phyloP scores from a whole-genome alignment of 2,797 vertebrate genomes.

The Muscicapa striata region DNA sequence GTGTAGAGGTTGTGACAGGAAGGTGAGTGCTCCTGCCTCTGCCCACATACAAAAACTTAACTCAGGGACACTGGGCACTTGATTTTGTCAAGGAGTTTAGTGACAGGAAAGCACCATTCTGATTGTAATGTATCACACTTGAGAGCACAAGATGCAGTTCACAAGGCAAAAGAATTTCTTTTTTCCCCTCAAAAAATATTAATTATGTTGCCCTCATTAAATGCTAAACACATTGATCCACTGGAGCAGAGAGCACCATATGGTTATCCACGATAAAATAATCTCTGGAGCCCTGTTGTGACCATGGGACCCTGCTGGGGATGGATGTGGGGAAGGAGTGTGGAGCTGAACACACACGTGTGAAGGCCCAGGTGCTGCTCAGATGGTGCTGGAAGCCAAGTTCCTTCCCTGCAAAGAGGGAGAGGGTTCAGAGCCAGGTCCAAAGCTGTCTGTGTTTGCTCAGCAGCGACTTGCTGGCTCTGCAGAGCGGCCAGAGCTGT shows the following conservation, averaged over 20 bases:
- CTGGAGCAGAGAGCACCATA: slow-evolving; percentile 67
- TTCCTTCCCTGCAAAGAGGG: not conserved
- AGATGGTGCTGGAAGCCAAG: not conserved
- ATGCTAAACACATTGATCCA: slow-evolving; percentile 65
- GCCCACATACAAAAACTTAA: not conserved
- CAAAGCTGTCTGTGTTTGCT: not conserved
- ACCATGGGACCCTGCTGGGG: not conserved
- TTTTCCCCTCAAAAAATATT: slow-evolving; percentile 41
- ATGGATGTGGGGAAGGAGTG: not conserved
- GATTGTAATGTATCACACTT: not conserved
- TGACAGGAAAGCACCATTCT: not conserved
- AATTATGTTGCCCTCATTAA: slow-evolving; percentile 73
- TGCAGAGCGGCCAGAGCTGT: accelerated
- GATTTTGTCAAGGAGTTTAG: not conserved
- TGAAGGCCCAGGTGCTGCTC: not conserved
- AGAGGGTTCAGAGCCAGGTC: not conserved
- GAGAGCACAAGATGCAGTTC: not conserved
- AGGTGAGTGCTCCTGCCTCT: slow-evolving; percentile 21
- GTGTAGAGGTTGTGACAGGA: not conserved
- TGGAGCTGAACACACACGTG: not conserved
- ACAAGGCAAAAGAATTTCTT: not conserved
- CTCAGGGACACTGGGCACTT: not conserved
- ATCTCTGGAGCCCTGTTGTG: not conserved
- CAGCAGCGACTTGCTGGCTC: not conserved
- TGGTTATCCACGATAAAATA: slow-evolving; percentile 11